Evolutionary conservation across 2,888 invertebrate species (phyloP).

Genomic region (Cephus sareptanus): DNA sequence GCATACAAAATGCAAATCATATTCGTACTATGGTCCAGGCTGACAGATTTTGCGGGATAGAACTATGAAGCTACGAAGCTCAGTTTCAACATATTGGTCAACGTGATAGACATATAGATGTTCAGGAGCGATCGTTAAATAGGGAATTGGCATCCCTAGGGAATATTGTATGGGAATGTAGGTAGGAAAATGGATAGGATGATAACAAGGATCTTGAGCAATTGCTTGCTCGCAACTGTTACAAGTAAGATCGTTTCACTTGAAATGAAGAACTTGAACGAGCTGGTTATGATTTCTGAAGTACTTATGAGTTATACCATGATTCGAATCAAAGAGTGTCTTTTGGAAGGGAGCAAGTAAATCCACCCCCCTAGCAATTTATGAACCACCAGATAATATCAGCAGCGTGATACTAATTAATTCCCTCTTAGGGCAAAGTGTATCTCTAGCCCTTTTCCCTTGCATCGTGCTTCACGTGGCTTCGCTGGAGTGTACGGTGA

Average conservation of each 20-base stretch:
- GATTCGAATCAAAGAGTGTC: neutral
- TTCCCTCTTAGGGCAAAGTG: constrained; percentile 32
- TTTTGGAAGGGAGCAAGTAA: neutral
- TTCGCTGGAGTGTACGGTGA: neutral
- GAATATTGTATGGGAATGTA: neutral
- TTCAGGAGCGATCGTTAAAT: neutral
- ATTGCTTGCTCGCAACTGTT: neutral
- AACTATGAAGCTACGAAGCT: neutral
- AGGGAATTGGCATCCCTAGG: neutral
- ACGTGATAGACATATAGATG: neutral
- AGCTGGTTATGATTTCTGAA: neutral
- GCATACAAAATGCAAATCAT: neutral
- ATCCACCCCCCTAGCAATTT: neutral
- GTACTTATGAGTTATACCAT: neutral
- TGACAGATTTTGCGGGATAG: neutral
- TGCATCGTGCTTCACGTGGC: neutral
- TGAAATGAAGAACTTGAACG: neutral
- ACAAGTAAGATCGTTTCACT: neutral
- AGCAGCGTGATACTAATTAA: constrained; percentile 34
- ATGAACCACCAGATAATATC: neutral
- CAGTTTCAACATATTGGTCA: neutral
- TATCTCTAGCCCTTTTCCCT: neutral
- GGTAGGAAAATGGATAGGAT: neutral
- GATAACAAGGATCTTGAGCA: no score
- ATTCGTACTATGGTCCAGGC: neutral